Evolutionary conservation across 1,140 invertebrate genomes (phyloP), one percentile per base, ranked within the genome.

Genomic region (Harlomillsia oculata): DNA sequence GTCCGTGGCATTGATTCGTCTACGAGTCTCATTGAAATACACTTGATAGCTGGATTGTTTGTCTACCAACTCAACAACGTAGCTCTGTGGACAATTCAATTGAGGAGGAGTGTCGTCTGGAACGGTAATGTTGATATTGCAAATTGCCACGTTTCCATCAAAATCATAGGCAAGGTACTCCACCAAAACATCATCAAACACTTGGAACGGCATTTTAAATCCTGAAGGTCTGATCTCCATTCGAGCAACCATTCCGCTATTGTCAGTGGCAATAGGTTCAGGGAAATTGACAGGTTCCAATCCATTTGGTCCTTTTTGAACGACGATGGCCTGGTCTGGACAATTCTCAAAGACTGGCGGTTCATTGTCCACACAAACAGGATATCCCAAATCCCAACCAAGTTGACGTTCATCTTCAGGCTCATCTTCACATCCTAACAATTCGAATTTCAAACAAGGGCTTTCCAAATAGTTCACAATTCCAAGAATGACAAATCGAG

Each of bases 391-490:
- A 72, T 97, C 89, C 72, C 90, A 97, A 41, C 92, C 93, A 20
- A 97, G 74, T 23, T 92, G 71, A 4, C 89, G 83, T 67, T 89
- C 84, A 8, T 76, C 72, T 36, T 76, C 75, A 1, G 85, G 82
- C 67, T 89, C 87, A 45, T 74, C 75, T 68, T 94, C 87, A 70
- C 93, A 97, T 44, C 93, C 93, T 83, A 95, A 89, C 21, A 97
- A 70, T 74, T 97, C 93, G 67, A 97, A 95, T 71, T 94, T 94
- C 57, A 97, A 73, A 72, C 93, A 97, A 51, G 92, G 89, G 69
- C 95, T 96, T 62, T 92, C 88, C 80, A 95, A 91, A 67, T 94
- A 96, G 67, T 89, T 93, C 0, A 96, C 89, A 65, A 97, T 93
- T 56, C 80, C 81, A 53, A 97, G 74, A 66, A 96, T 92, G 5